Percentiles rank a stretch among this genome's conserved stretches.
phyloP scores from a whole-genome alignment of 2,888 invertebrate species.

The Leucoptera coffeella region DNA sequence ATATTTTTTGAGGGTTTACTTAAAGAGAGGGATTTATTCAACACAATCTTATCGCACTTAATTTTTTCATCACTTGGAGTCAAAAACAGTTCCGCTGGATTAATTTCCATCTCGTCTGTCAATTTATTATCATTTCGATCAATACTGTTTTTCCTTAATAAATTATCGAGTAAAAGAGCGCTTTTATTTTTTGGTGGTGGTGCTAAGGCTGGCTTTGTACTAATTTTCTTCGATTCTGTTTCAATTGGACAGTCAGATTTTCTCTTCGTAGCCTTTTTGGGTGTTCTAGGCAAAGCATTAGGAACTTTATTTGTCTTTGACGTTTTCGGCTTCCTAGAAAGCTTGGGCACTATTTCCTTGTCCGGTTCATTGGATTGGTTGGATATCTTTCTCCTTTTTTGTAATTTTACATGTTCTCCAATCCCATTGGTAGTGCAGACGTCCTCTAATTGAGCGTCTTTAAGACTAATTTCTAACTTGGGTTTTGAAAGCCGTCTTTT shows the following conservation, averaged over 20 bases:
- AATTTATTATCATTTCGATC: conserved; percentile 37
- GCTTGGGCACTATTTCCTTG: conserved; percentile 17
- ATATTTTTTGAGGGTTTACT: no score
- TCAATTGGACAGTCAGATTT: conserved; percentile 16
- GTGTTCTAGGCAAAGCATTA: neutral
- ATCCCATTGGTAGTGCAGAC: conserved; percentile 41
- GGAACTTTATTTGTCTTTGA: conserved; percentile 13
- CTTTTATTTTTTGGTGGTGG: conserved; percentile 43
- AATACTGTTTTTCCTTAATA: conserved; percentile 52
- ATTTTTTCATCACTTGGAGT: conserved; percentile 22
- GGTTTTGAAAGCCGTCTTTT: conserved; percentile 40
- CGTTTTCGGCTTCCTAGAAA: conserved; percentile 16
- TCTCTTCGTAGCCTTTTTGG: conserved; percentile 9
- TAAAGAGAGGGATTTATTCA: no score
- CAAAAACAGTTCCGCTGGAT: conserved; percentile 42
- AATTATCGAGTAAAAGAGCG: conserved; percentile 45
- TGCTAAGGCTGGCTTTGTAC: no score
- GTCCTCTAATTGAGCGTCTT: conserved; percentile 38
- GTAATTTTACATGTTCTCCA: conserved; percentile 45
- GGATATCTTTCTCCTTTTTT: conserved; percentile 48
- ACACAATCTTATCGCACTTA: no score
- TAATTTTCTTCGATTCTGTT: conserved; percentile 15
- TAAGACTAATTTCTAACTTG: conserved; percentile 43
- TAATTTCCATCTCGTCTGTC: conserved; percentile 26
- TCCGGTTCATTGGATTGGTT: conserved; percentile 23